These are phyloP conservation scores for Scaptomyza tumidula DNA, from an alignment of 2,888 invertebrate species.

Conservation along the genomic window DNA sequence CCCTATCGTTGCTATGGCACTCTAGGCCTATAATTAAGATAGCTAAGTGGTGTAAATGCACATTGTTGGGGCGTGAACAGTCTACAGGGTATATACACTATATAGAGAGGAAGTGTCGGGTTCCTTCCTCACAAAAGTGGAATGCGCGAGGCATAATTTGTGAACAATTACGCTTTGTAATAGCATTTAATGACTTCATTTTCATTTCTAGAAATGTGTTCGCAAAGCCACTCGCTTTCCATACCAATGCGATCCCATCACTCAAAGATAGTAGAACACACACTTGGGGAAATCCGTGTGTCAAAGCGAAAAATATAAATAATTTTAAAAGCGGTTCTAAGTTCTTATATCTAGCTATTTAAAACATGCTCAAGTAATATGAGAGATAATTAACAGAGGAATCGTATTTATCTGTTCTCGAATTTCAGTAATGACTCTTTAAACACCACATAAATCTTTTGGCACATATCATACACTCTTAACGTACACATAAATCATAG, in stretches of 20 bases:
- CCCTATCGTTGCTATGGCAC: conserved; percentile 32
- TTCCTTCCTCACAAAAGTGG: conserved; percentile 31
- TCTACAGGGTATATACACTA: conserved; percentile 24
- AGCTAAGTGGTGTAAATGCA: conserved; percentile 73
- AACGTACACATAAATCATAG: conserved; percentile 3
- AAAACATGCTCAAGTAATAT: too few species aligned
- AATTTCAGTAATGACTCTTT: not conserved
- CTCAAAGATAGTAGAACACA: conserved; percentile 15
- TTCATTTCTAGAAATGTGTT: conserved; percentile 42
- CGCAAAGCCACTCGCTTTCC: conserved; percentile 38
- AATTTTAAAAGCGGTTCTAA: not conserved
- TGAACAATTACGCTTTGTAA: conserved; percentile 80
- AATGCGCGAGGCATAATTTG: conserved; percentile 68
- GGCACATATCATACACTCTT: not conserved
- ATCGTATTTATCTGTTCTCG: not conserved
- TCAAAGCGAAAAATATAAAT: conserved; percentile 5
- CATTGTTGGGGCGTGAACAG: conserved; percentile 47
- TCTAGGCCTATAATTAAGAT: conserved; percentile 68
- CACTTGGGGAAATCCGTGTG: conserved; percentile 8
- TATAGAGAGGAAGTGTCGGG: conserved; percentile 49
- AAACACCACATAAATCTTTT: conserved; percentile 12
- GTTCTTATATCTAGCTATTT: too few species aligned
- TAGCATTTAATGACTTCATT: conserved; percentile 79
- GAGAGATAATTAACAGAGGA: not conserved
- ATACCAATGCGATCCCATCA: conserved; percentile 59